Evolutionary conservation across 2,797 vertebrate genomes (phyloP), one percentile per base, ranked within the genome.

Genomic region (Nannoperca australis): DNA sequence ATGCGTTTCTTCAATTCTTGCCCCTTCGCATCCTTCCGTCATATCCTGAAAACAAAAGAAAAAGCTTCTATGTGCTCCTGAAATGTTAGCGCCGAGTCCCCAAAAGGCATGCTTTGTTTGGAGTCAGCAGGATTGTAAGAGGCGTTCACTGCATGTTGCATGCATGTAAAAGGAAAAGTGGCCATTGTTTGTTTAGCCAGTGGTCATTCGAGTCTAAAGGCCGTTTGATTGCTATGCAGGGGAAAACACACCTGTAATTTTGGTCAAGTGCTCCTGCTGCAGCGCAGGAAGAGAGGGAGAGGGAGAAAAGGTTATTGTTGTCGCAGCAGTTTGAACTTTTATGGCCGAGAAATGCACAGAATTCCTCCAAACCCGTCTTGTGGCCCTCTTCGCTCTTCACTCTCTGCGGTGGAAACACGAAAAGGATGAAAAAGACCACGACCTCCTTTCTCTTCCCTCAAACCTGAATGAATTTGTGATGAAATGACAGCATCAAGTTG

Each of bases 171-270:
- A 82, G 79, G 70, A 82, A 87, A 85, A 89, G 84, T 87, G 85
- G 66, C 79, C 45, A 84, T 88, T 88, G 89, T 92, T 86, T 77
- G 67, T 81, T 66, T 40, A 60, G 70, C 84, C 85, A 81, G 69
- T 80, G 84, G 89, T 79, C 79, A 81, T 79, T 84, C 70, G 47
- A 84, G 81, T 68, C 71, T 81, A 74, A 85, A 86, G 83, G 82
- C 72, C 85, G 59, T 85, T 75, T 86, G 76, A 86, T 87, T 88
- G 74, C 78, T 68, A 78, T 54, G 79, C 70, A n/a, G 70, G 74
- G 65, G 32, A 61, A 38, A 50, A 61, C 80, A 67, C 34, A 89
- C 85, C 88, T 88, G 87, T 87, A 84, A 92, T 92, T 91, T 88
- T 88, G 92, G 88, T 88, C 76, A 67, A 84, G 77, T 17, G 79